A percentile compares a stretch with the other conserved stretches of the same genome.
Evolutionary conservation across 2,113 vertebrate species (phyloP).

Genomic region (Todiramphus chloris): DNA sequence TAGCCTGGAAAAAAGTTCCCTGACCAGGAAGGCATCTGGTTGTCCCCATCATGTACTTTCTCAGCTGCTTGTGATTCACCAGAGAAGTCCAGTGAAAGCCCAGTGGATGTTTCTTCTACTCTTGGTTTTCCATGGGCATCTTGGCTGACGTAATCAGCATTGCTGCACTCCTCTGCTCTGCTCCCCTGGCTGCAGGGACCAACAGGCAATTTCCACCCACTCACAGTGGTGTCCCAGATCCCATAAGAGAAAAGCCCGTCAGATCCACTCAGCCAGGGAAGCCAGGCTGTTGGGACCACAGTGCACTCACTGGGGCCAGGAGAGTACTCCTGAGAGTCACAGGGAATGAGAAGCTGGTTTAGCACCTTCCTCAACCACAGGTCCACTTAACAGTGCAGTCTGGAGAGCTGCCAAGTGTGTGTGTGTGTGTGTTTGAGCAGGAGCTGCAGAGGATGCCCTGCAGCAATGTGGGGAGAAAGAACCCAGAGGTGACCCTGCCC

Average conservation of each 20-base stretch:
- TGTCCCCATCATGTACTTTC: not conserved
- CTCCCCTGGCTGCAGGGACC: not conserved
- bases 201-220: not conserved
- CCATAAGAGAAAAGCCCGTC: not conserved
- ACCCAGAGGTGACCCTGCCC: not conserved
- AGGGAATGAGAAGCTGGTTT: not conserved
- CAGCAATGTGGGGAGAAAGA: not conserved
- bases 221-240: not conserved
- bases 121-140: not conserved
- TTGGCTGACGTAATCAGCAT: not conserved
- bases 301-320: rapidly evolving
- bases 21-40: not conserved
- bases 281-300: not conserved
- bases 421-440: not conserved
- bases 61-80: not conserved
- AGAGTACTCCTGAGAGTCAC: not conserved
- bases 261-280: not conserved
- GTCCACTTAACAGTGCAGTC: too few species aligned
- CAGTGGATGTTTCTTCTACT: not conserved
- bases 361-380: not conserved
- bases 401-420: not conserved
- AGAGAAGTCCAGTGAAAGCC: not conserved
- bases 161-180: not conserved
- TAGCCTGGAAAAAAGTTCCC: not conserved
- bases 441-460: not conserved